phyloP scores from a whole-genome alignment of 2,113 vertebrate species.

The Cyprinodon brontotheroides region DNA sequence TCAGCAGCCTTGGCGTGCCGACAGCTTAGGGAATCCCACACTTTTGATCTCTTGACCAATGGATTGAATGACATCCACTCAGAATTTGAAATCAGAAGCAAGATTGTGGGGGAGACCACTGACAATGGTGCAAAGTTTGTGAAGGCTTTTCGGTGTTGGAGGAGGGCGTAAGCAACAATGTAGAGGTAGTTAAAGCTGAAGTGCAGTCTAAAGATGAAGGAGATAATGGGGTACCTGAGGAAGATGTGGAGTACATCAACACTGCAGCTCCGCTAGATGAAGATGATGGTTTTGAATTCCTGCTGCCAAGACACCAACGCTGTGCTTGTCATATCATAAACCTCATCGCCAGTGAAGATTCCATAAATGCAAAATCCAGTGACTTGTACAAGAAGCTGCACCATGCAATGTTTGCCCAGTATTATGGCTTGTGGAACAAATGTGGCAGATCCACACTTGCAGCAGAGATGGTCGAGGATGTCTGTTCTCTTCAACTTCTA shows the following conservation, averaged over 20 bases:
- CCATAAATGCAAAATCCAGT: neutral
- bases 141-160: neutral
- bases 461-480: no score
- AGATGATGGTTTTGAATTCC: constrained; percentile 1
- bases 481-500: no score
- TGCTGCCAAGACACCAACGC: neutral
- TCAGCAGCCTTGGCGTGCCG: neutral
- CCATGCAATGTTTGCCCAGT: neutral
- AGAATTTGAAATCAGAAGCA: neutral
- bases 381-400: neutral
- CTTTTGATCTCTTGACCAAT: constrained; percentile 1
- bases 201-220: neutral
- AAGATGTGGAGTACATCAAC: neutral
- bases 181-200: neutral
- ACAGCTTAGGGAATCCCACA: neutral
- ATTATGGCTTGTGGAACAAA: no score
- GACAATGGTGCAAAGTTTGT: neutral
- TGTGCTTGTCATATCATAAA: no score
- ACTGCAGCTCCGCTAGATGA: neutral
- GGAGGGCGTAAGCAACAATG: neutral
- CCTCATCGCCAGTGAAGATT: neutral
- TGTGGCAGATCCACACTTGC: no score
- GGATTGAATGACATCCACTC: neutral
- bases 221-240: no score
- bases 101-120: neutral